Evolutionary conservation across 1,140 invertebrate genomes (phyloP).

Genomic region (Magallana ariakensis): DNA sequence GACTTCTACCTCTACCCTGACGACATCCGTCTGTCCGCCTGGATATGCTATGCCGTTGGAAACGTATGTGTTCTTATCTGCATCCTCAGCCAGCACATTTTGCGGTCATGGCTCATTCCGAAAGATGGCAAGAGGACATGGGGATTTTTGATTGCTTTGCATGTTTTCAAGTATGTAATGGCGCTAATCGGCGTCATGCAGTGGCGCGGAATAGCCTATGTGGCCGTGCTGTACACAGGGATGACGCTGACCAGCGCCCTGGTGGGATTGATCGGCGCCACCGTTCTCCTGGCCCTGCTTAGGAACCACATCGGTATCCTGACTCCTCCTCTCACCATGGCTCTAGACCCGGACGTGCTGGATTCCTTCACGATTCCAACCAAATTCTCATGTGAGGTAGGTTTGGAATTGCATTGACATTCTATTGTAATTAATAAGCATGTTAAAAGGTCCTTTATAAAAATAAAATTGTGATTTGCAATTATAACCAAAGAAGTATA

Average conservation of each 20-base stretch:
- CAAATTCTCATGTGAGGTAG: conserved; percentile 30
- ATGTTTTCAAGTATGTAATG: conserved; percentile 22
- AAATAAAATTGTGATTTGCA: too few species aligned
- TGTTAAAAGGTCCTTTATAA: too few species aligned
- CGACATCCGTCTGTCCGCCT: neutral
- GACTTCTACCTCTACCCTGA: conserved; percentile 19
- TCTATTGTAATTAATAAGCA: too few species aligned
- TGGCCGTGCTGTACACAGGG: conserved; percentile 12
- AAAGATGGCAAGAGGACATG: neutral
- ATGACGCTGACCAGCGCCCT: conserved; percentile 26
- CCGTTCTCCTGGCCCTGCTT: conserved; percentile 1
- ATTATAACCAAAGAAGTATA: too few species aligned
- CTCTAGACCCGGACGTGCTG: neutral
- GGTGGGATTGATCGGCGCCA: neutral
- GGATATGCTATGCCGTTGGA: conserved; percentile 8
- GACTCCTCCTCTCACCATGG: conserved; percentile 21
- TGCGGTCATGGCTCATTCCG: neutral
- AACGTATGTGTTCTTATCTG: neutral
- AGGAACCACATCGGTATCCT: conserved; percentile 17
- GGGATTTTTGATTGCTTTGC: neutral
- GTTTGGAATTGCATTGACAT: neutral
- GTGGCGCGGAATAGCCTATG: conserved; percentile 19
- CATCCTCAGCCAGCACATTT: neutral
- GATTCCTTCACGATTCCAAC: conserved; percentile 26
- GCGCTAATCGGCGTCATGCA: neutral